Percentiles rank a stretch among this genome's conserved stretches.
These are phyloP conservation scores for Pollenia amentaria DNA, from an alignment of 2,888 invertebrate species.

Conservation along the genomic window DNA sequence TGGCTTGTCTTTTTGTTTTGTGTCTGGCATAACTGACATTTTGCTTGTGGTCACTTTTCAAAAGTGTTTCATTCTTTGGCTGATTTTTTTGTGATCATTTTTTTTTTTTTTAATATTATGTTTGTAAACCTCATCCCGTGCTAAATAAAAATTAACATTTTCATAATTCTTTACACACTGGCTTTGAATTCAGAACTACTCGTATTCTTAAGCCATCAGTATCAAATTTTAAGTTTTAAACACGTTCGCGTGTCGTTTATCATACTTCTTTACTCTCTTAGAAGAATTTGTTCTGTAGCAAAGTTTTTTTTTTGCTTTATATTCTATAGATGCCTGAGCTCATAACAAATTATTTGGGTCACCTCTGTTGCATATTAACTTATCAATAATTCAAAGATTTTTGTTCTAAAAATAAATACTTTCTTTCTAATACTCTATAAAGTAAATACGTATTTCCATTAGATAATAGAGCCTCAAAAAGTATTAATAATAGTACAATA, in stretches of 20 bases:
- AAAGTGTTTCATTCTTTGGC: conserved; percentile 50
- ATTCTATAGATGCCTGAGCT: conserved; percentile 48
- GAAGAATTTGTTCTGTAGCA: conserved; percentile 51
- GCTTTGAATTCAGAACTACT: conserved; percentile 14
- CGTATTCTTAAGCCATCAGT: conserved; percentile 48
- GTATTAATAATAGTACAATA: neutral
- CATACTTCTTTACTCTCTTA: conserved; percentile 44
- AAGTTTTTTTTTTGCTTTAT: conserved; percentile 47
- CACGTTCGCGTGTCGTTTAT: conserved; percentile 75
- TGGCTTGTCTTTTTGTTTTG: conserved; percentile 6
- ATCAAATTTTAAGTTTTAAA: conserved; percentile 65
- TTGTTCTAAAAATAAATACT: conserved; percentile 59
- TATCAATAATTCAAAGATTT: conserved; percentile 77
- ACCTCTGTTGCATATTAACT: conserved; percentile 77
- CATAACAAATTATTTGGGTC: conserved; percentile 77
- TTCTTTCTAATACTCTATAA: conserved; percentile 27
- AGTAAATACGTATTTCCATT: conserved; percentile 41
- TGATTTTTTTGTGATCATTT: neutral
- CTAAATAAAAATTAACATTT: conserved; percentile 74
- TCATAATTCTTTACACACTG: conserved; percentile 67
- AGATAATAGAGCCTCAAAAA: conserved; percentile 45
- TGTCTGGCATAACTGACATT: conserved; percentile 72
- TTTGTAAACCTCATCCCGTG: conserved; percentile 67
- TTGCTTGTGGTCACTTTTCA: conserved; percentile 73
- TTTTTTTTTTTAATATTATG: conserved; percentile 32